Evolutionary conservation across 2,888 invertebrate genomes (phyloP).

Genomic region (Anoncus sp.): DNA sequence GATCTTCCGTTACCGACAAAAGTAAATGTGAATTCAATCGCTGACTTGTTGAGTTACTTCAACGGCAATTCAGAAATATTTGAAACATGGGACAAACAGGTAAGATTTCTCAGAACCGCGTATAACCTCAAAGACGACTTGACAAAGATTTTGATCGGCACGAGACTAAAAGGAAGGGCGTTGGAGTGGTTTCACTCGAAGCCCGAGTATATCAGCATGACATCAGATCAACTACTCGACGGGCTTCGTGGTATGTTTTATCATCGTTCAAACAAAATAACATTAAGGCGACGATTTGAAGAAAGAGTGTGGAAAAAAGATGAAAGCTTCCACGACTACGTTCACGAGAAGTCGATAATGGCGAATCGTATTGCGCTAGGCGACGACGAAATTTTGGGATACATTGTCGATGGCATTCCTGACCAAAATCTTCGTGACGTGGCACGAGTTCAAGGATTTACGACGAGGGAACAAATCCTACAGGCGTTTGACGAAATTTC

Average conservation of each 20-base stretch:
- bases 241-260: constrained; percentile 37
- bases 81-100: constrained; percentile 43
- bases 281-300: not conserved
- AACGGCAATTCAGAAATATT: constrained; percentile 36
- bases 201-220: constrained; percentile 19
- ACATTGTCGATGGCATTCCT: constrained; percentile 12
- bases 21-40: constrained; percentile 4
- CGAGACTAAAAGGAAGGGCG: constrained; percentile 32
- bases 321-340: not conserved
- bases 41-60: constrained; percentile 41
- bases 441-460: not conserved
- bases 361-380: not conserved
- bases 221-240: not conserved
- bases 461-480: constrained; percentile 39
- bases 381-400: not conserved
- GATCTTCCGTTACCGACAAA: not conserved
- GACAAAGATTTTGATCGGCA: constrained; percentile 24
- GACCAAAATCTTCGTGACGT: not conserved
- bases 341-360: not conserved
- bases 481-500: constrained; percentile 30
- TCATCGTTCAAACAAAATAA: constrained; percentile 5
- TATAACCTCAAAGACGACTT: constrained; percentile 29
- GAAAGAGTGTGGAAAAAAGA: not conserved
- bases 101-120: not conserved
- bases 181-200: not conserved